A percentile compares a stretch with the other conserved stretches of the same genome.
Evolutionary conservation across 1,140 invertebrate species (phyloP).

Genomic region (Aphis gossypii): DNA sequence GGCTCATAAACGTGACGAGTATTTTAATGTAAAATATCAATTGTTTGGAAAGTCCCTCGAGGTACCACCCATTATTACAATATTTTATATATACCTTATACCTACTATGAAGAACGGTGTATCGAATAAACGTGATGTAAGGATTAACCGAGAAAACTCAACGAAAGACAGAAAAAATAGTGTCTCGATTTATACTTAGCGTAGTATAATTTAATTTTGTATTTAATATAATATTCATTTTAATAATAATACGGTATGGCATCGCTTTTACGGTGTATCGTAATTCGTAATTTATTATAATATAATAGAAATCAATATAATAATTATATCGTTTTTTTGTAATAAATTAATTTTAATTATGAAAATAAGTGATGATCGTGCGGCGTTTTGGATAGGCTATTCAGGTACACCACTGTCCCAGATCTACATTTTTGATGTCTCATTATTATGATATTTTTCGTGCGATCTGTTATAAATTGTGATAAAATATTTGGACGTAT

Average conservation of each 20-base stretch:
- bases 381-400: neutral
- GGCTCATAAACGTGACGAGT: slow-evolving; percentile 29
- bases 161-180: neutral
- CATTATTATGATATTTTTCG: neutral
- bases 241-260: neutral
- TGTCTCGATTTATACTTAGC: neutral
- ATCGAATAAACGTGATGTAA: neutral
- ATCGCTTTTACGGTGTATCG: neutral
- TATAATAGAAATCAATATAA: too few relatives aligned
- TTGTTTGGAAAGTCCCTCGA: neutral
- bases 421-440: neutral
- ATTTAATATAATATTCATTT: neutral
- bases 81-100: neutral
- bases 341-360: neutral
- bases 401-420: neutral
- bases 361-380: neutral
- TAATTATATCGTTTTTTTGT: neutral
- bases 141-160: slow-evolving; percentile 2
- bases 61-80: neutral
- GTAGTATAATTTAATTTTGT: neutral
- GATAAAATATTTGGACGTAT: neutral
- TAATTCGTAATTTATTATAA: neutral
- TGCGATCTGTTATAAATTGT: neutral
- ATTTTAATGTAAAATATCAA: neutral
- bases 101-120: neutral